Conservation (phyloP, 2,797 vertebrate genomes). For the Melanotaenia parkinsoni region DNA sequence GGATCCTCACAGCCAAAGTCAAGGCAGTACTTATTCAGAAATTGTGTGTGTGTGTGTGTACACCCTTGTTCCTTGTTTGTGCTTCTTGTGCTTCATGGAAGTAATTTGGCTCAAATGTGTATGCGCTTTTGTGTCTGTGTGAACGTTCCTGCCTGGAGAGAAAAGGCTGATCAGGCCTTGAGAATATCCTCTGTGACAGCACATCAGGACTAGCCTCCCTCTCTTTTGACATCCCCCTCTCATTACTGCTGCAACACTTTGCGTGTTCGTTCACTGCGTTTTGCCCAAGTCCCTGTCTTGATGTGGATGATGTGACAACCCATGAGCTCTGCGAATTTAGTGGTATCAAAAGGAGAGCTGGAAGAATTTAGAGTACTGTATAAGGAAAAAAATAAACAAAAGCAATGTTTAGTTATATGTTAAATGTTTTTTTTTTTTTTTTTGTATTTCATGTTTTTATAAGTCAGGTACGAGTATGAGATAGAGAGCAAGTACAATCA, state of each 20-base stretch:
- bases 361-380: slow-evolving; percentile 29
- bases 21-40: slow-evolving; percentile 50
- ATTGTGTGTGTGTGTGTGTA: slow-evolving; percentile 12
- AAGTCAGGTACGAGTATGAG: not conserved
- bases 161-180: slow-evolving; percentile 71
- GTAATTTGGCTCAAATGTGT: slow-evolving; percentile 45
- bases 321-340: slow-evolving; percentile 40
- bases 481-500: slow-evolving; percentile 14
- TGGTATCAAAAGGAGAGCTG: slow-evolving; percentile 8
- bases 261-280: slow-evolving; percentile 63
- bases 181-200: slow-evolving; percentile 77
- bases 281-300: slow-evolving; percentile 53
- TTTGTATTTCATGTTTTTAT: slow-evolving; percentile 19
- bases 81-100: slow-evolving; percentile 55
- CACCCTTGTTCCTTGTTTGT: slow-evolving; percentile 46
- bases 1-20: slow-evolving; percentile 58
- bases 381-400: slow-evolving; percentile 1
- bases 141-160: slow-evolving; percentile 61
- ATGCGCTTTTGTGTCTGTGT: slow-evolving; percentile 43
- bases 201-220: slow-evolving; percentile 63
- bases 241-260: slow-evolving; percentile 66
- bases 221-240: slow-evolving; percentile 65
- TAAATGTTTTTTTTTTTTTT: no score
- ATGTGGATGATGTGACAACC: slow-evolving; percentile 53
- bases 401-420: not conserved